phyloP scores from a whole-genome alignment of 2,888 invertebrate genomes.

The Pinctada fucata region DNA sequence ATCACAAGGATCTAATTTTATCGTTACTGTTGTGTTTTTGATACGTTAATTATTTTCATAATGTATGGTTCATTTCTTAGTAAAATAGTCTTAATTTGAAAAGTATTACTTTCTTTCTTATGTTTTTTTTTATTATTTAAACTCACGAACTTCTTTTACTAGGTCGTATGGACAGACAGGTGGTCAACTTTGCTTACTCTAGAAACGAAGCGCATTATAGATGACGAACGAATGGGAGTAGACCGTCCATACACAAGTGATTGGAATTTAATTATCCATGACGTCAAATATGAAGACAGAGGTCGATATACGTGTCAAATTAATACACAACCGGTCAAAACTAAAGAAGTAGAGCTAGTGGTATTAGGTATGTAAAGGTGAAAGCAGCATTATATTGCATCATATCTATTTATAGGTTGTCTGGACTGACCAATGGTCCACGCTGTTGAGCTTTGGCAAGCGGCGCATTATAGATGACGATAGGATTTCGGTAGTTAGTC shows the following conservation, averaged over 20 bases:
- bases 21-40: too few species aligned
- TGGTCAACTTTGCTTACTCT: conserved; percentile 40
- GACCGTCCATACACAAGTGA: conserved; percentile 43
- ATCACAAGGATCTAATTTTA: too few species aligned
- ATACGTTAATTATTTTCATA: too few species aligned
- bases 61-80: too few species aligned
- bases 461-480: conserved; percentile 71
- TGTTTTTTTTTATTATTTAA: too few species aligned
- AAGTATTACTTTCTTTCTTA: too few species aligned
- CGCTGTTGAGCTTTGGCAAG: conserved; percentile 66
- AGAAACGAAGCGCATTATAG: conserved; percentile 41
- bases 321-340: conserved; percentile 46
- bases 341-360: conserved; percentile 30
- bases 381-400: conserved; percentile 8
- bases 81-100: too few species aligned
- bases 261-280: conserved; percentile 47
- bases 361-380: conserved; percentile 31
- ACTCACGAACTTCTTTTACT: background rate
- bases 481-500: conserved; percentile 69
- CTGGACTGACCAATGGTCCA: conserved; percentile 68
- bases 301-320: conserved; percentile 50
- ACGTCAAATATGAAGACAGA: conserved; percentile 40
- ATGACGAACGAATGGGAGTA: conserved; percentile 42
- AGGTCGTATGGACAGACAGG: conserved; percentile 46
- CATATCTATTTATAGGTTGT: conserved; percentile 62